Conservation (phyloP, 2,113 vertebrate species). For the Cinclus cinclus region DNA sequence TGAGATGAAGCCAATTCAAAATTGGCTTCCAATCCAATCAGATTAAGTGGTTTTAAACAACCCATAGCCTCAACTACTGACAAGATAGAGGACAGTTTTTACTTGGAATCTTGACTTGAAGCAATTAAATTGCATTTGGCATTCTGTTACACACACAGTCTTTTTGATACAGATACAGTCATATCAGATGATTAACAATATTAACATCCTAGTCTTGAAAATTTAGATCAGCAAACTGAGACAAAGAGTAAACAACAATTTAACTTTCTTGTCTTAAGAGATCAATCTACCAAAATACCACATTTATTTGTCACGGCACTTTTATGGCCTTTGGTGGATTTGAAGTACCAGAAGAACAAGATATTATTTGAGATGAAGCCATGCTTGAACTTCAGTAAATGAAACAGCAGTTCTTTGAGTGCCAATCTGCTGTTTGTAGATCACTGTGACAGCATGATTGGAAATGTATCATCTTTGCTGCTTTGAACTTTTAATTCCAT, state of each 20-base stretch:
- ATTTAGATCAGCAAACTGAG: not conserved
- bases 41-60: not conserved
- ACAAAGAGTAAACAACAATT: not conserved
- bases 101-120: not conserved
- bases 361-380: not conserved
- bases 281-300: not conserved
- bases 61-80: not conserved
- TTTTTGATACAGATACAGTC: not conserved
- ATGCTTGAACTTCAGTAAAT: constrained; percentile 7
- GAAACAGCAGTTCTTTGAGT: not conserved
- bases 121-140: not conserved
- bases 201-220: not conserved
- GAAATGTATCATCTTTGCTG: constrained; percentile 9
- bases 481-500: constrained; percentile 61
- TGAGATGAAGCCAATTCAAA: not conserved
- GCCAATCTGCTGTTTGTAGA: not conserved
- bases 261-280: not conserved
- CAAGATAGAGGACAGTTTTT: not conserved
- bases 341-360: not conserved
- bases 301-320: not conserved
- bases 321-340: not conserved
- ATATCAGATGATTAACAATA: not conserved
- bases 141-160: not conserved
- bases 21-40: not conserved
- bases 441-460: constrained; percentile 10